These are phyloP conservation scores for Triplophysa siluroides DNA, from an alignment of 2,113 vertebrate species.

Conservation along the genomic window DNA sequence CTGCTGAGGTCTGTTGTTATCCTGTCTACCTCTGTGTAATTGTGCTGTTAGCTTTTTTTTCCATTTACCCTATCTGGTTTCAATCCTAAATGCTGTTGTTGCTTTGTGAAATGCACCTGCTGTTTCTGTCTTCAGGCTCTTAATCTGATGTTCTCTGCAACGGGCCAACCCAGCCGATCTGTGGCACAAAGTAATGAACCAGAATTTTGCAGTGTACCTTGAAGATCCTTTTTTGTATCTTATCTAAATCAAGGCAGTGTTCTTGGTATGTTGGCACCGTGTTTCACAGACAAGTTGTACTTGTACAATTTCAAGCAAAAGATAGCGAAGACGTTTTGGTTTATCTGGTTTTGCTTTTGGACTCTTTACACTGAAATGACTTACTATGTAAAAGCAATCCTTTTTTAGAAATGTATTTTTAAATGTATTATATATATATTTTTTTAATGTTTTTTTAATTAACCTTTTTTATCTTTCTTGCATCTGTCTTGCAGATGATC, in stretches of 20 bases:
- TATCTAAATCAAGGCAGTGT: conserved; percentile 1
- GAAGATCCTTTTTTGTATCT: background rate
- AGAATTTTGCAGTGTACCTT: background rate
- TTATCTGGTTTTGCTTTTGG: no score
- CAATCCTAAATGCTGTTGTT: background rate
- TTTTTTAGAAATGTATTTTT: no score
- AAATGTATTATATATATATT: no score
- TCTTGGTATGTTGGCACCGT: background rate
- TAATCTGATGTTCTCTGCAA: conserved; percentile 25
- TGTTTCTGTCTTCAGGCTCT: conserved; percentile 18
- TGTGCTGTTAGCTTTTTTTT: conserved; percentile 1
- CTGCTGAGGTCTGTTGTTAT: conserved; percentile 7
- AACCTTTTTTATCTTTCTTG: no score
- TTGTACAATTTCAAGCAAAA: background rate
- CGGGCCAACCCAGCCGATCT: conserved; percentile 3
- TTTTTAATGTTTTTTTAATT: no score
- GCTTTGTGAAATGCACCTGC: background rate
- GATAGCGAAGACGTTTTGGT: no score
- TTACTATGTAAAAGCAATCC: no score
- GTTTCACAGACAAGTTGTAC: no score
- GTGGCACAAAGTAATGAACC: background rate
- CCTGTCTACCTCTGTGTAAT: background rate
- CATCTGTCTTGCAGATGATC: no score
- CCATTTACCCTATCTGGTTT: background rate
- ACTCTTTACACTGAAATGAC: no score